Evolutionary conservation across 2,888 invertebrate species (phyloP).

Genomic region (Euzetes globulus): DNA sequence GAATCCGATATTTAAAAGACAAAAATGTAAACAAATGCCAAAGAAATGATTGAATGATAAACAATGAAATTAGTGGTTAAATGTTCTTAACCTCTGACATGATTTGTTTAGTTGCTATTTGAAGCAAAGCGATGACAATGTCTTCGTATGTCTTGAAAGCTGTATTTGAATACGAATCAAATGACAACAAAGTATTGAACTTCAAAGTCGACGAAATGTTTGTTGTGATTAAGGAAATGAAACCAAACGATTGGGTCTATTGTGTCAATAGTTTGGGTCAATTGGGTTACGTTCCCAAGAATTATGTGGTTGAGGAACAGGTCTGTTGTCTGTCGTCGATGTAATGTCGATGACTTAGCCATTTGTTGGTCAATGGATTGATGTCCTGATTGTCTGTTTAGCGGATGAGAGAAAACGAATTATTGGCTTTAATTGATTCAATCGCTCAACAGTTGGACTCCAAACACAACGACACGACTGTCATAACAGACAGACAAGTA

Average conservation of each 20-base stretch:
- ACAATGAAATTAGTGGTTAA: neutral
- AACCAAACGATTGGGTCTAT: slow-evolving; percentile 44
- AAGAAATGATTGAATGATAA: neutral
- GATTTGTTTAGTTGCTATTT: neutral
- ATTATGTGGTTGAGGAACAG: slow-evolving; percentile 42
- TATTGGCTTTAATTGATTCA: slow-evolving; percentile 35
- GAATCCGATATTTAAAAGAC: no score
- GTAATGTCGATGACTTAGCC: neutral
- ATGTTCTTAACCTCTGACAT: neutral
- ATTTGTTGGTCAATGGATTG: neutral
- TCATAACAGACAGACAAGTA: slow-evolving; percentile 36
- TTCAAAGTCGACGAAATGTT: slow-evolving; percentile 40
- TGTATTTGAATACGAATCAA: slow-evolving; percentile 34
- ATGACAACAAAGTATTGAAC: slow-evolving; percentile 38
- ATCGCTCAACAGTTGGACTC: slow-evolving; percentile 34
- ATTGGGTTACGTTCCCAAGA: slow-evolving; percentile 45
- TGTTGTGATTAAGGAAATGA: slow-evolving; percentile 38
- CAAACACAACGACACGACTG: slow-evolving; percentile 35
- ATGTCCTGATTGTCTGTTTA: neutral
- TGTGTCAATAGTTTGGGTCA: slow-evolving; percentile 43
- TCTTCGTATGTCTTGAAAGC: slow-evolving; percentile 7
- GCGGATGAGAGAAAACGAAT: slow-evolving; percentile 23
- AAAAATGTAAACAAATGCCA: slow-evolving; percentile 12
- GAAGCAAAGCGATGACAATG: neutral
- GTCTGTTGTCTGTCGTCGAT: slow-evolving; percentile 4